phyloP scores from a whole-genome alignment of 2,797 vertebrate species.

The Malurus leucopterus region DNA sequence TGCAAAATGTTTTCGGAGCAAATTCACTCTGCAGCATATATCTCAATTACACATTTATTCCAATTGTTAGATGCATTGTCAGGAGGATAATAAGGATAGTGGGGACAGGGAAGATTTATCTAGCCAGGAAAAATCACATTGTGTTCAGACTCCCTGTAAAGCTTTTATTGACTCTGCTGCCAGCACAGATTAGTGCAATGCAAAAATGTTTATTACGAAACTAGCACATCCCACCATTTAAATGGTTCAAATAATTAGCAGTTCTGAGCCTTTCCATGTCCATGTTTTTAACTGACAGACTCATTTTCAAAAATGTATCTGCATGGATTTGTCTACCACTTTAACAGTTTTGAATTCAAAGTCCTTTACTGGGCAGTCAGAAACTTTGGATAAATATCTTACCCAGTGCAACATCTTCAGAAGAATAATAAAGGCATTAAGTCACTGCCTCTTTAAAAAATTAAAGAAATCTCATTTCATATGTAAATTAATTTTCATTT shows the following conservation, averaged over 20 bases:
- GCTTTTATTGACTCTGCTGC: slow-evolving; percentile 52
- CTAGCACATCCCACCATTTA: slow-evolving; percentile 15
- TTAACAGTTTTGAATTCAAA: background rate
- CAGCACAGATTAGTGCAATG: slow-evolving; percentile 25
- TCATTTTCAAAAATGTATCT: background rate
- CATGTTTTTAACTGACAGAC: background rate
- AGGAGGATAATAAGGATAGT: slow-evolving; percentile 29
- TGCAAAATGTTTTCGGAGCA: slow-evolving; percentile 1
- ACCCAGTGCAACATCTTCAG: background rate
- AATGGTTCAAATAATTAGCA: slow-evolving; percentile 38
- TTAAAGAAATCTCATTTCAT: background rate
- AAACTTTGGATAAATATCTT: background rate
- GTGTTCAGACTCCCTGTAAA: slow-evolving; percentile 27
- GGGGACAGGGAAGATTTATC: slow-evolving; percentile 35
- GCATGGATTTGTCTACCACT: background rate
- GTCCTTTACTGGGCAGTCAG: background rate
- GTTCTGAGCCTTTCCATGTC: background rate
- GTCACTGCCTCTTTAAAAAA: background rate
- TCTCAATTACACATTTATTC: slow-evolving; percentile 45
- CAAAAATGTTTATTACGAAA: background rate
- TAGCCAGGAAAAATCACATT: slow-evolving; percentile 33
- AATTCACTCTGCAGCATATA: background rate
- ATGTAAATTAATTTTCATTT: background rate
- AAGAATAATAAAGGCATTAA: background rate
- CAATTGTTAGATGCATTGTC: slow-evolving; percentile 41